Conservation (phyloP, 2,888 invertebrate species). For the Strigamia transsilvanica region DNA sequence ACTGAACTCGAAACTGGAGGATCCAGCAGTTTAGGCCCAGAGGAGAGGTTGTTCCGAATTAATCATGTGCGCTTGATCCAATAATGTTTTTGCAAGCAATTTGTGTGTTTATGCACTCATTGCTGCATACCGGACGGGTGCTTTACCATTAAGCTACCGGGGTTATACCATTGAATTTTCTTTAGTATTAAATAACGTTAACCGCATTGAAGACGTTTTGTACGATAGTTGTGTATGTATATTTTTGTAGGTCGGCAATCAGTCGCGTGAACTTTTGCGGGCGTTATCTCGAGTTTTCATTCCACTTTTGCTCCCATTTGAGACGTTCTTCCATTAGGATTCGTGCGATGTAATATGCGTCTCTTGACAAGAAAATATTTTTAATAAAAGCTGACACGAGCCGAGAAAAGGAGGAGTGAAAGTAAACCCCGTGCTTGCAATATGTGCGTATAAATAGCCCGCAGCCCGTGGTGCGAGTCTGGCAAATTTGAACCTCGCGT, state of each 20-base stretch:
- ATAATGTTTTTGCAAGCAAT: no score
- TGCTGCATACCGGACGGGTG: no score
- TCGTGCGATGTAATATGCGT: constrained; percentile 43
- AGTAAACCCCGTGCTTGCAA: constrained; percentile 30
- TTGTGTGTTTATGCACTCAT: no score
- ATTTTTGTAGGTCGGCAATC: constrained; percentile 17
- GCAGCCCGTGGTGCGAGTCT: constrained; percentile 24
- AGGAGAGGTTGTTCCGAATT: no score
- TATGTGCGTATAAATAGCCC: constrained; percentile 34
- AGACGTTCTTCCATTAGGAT: constrained; percentile 33
- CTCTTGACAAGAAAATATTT: constrained; percentile 48
- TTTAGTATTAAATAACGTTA: no score
- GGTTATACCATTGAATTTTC: no score
- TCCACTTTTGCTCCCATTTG: constrained; percentile 33
- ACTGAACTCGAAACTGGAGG: no score
- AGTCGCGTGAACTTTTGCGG: background rate
- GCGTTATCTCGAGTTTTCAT: constrained; percentile 40
- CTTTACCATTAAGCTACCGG: no score
- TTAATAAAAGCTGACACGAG: constrained; percentile 47
- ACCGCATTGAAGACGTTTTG: no score
- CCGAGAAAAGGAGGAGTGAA: constrained; percentile 30
- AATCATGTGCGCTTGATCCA: no score
- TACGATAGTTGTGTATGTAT: no score
- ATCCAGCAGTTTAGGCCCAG: no score
- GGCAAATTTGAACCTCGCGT: constrained; percentile 37